Percentiles rank a stretch among this genome's conserved stretches.
Conservation (phyloP, 2,113 vertebrate genomes). For the Notothenia coriiceps region DNA sequence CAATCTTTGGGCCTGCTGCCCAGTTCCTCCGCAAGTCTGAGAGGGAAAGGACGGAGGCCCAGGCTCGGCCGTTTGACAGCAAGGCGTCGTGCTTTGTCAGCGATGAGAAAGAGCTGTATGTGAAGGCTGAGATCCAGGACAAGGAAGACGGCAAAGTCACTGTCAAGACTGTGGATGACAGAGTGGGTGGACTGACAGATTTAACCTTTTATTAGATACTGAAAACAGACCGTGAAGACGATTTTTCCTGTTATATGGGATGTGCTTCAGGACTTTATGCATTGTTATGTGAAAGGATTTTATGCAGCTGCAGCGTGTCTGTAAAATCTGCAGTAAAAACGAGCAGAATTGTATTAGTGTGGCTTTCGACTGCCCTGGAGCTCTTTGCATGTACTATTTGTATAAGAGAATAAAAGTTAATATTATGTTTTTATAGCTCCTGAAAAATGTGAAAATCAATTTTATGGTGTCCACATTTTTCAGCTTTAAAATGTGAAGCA, state of each 20-base stretch:
- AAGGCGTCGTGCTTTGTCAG: conserved; percentile 87
- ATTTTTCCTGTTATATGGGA: neutral
- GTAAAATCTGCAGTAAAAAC: too few relatives aligned
- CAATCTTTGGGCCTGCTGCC: conserved; percentile 84
- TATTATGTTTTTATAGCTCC: neutral
- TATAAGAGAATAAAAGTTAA: neutral
- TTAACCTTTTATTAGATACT: conserved; percentile 15
- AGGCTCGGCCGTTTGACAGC: conserved; percentile 86
- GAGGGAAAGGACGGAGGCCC: conserved; percentile 84
- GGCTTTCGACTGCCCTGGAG: conserved; percentile 6
- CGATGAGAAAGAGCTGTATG: conserved; percentile 83
- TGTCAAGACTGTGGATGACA: conserved; percentile 85
- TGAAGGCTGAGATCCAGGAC: conserved; percentile 85
- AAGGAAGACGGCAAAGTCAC: conserved; percentile 77
- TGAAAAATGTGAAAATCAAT: neutral
- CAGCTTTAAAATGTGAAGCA: neutral
- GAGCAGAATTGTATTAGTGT: neutral
- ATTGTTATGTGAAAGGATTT: neutral
- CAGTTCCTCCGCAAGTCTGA: conserved; percentile 86
- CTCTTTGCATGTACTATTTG: neutral
- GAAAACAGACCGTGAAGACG: neutral
- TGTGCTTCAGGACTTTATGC: neutral
- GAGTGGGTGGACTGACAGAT: conserved; percentile 75
- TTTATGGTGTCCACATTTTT: neutral
- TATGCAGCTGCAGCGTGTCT: neutral